Evolutionary conservation across 2,888 invertebrate genomes (phyloP).

Genomic region (Calameuta idolon): DNA sequence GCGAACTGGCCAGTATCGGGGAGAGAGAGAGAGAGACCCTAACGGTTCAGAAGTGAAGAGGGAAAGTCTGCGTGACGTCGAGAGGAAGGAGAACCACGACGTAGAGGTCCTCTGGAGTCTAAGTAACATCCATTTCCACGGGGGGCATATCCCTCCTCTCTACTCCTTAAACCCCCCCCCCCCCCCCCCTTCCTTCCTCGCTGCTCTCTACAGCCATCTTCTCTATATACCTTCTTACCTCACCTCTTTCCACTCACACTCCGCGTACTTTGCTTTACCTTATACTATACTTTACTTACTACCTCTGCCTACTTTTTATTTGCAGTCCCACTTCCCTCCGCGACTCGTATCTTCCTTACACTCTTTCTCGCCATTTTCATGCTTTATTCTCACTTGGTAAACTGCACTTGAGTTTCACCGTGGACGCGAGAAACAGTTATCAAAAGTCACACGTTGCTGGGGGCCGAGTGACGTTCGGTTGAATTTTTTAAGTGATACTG

Average conservation of each 20-base stretch:
- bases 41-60: not conserved
- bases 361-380: constrained; percentile 24
- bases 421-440: not conserved
- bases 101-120: constrained; percentile 51
- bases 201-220: not conserved
- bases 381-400: not conserved
- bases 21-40: constrained; percentile 20
- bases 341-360: constrained; percentile 30
- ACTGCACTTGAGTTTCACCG: not conserved
- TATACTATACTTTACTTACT: constrained; percentile 47
- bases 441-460: not conserved
- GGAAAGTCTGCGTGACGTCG: not conserved
- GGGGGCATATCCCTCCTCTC: constrained; percentile 26
- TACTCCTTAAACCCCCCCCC: constrained; percentile 21
- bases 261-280: constrained; percentile 49
- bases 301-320: constrained; percentile 44
- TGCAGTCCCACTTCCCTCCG: constrained; percentile 44
- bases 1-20: constrained; percentile 13
- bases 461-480: not conserved
- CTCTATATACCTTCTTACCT: not conserved
- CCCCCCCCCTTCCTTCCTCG: constrained; percentile 29
- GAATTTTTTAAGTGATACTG: not conserved
- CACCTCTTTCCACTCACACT: not conserved
- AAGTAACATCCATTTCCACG: constrained; percentile 61
- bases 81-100: constrained; percentile 27